phyloP scores from a whole-genome alignment of 2,113 vertebrate species.

The Eulemur rufifrons region DNA sequence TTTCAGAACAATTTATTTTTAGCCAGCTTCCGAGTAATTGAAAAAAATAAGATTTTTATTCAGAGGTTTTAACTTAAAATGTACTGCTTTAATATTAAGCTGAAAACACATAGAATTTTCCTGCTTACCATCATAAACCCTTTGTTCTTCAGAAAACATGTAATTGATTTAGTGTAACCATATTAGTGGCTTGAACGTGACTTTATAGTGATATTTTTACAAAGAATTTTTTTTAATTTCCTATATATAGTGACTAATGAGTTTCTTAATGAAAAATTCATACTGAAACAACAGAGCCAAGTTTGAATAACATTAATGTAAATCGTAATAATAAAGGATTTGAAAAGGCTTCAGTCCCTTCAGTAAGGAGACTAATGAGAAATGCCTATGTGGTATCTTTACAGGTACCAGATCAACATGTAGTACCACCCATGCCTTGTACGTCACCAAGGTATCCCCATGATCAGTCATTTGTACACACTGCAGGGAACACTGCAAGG shows the following conservation, averaged over 20 bases:
- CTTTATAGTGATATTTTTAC: not conserved
- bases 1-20: not conserved
- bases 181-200: not conserved
- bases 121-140: not conserved
- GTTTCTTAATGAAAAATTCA: not conserved
- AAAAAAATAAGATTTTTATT: not conserved
- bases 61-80: not conserved
- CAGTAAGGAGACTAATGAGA: not conserved
- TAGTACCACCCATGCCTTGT: not conserved
- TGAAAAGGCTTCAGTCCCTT: not conserved
- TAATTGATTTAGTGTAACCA: not conserved
- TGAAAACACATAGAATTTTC: not conserved
- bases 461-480: not conserved
- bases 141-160: not conserved
- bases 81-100: not conserved
- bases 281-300: not conserved
- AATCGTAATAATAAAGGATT: not conserved
- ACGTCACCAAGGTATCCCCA: not conserved
- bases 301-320: not conserved
- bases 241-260: not conserved
- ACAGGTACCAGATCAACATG: not conserved
- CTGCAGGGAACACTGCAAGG: not conserved
- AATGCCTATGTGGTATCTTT: not conserved
- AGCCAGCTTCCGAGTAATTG: not conserved
- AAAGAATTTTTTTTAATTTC: not conserved